These are phyloP conservation scores for Molanna angustata DNA, from an alignment of 2,888 invertebrate species.

Conservation along the genomic window DNA sequence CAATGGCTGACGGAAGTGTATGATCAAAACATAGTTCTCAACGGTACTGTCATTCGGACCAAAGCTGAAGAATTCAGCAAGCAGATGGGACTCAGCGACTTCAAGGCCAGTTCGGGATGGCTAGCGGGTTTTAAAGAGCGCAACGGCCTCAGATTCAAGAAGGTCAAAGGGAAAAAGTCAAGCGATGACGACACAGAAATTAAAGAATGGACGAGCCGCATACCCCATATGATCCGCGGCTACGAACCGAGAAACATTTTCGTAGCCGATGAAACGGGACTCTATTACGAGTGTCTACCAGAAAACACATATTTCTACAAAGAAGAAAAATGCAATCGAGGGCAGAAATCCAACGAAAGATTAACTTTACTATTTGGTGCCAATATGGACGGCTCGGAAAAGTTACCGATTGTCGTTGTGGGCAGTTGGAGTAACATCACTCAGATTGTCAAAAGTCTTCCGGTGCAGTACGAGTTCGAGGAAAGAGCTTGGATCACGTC, in stretches of 20 bases:
- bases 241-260: slow-evolving; percentile 1
- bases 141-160: not conserved
- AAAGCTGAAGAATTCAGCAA: slow-evolving; percentile 6
- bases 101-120: slow-evolving; percentile 8
- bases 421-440: not conserved
- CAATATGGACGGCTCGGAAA: slow-evolving; percentile 5
- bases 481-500: slow-evolving; percentile 1
- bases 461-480: not conserved
- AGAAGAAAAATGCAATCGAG: slow-evolving; percentile 6
- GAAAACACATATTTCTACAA: slow-evolving; percentile 4
- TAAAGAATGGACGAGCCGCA: not conserved
- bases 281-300: slow-evolving; percentile 6
- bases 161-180: not conserved
- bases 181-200: not conserved
- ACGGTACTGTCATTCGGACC: slow-evolving; percentile 1
- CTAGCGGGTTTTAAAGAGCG: slow-evolving; percentile 5
- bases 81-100: slow-evolving; percentile 5
- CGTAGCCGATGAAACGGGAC: not conserved
- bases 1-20: slow-evolving; percentile 6
- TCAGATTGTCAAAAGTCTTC: not conserved
- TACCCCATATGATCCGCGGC: not conserved
- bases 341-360: not conserved
- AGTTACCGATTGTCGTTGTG: not conserved
- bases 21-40: slow-evolving; percentile 6
- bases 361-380: not conserved